A percentile compares a stretch with the other conserved stretches of the same genome.
These are phyloP conservation scores for Aphelinus atriplicis DNA, from an alignment of 1,140 invertebrate genomes.

Conservation along the genomic window DNA sequence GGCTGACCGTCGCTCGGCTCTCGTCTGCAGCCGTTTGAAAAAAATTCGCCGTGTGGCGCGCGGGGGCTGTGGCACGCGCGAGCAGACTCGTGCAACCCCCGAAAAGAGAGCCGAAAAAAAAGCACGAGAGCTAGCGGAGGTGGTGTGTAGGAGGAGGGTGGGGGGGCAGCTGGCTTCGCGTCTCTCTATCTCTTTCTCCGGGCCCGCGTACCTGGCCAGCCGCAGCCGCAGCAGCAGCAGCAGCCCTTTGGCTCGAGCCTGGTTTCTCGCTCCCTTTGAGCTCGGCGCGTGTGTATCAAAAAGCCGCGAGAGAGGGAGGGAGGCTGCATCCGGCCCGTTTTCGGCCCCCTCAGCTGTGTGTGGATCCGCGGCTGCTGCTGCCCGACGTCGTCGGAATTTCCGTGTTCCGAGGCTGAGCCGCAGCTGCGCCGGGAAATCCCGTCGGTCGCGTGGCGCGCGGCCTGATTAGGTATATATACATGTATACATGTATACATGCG, in stretches of 20 bases:
- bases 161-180: constrained; percentile 5
- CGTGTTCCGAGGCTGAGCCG: constrained; percentile 49
- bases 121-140: neutral
- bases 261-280: neutral
- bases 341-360: neutral
- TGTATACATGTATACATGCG: neutral
- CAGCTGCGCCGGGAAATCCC: constrained; percentile 12
- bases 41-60: too few species aligned
- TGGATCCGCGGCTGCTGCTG: too few species aligned
- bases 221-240: too few species aligned
- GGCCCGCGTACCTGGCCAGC: neutral
- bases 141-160: constrained; percentile 3
- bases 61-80: too few species aligned
- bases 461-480: neutral
- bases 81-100: too few species aligned
- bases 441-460: neutral
- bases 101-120: neutral
- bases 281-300: constrained; percentile 20
- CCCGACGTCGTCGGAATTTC: constrained; percentile 46
- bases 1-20: too few species aligned
- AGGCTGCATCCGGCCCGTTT: constrained; percentile 33
- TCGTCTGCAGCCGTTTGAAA: too few species aligned
- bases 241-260: constrained; percentile 22
- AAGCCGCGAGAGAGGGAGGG: constrained; percentile 6
- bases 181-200: constrained; percentile 1